Percentiles rank a stretch among this genome's conserved stretches.
phyloP scores from a whole-genome alignment of 2,888 invertebrate species.

The Trissonchulus sp. region DNA sequence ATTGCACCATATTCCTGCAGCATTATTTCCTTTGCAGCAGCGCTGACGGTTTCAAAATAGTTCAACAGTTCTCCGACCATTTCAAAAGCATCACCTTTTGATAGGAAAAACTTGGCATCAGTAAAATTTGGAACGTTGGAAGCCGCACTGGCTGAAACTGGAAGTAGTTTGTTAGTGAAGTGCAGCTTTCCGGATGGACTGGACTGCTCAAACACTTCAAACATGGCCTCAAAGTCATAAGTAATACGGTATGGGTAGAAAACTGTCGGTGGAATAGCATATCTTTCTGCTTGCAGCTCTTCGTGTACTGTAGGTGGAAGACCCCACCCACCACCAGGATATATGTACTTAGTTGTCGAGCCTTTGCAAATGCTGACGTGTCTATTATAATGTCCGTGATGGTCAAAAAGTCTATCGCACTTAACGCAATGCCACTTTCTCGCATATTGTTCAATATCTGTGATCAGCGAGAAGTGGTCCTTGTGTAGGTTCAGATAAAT shows the following conservation, averaged over 20 bases:
- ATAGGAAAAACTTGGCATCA: neutral
- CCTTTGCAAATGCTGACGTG: neutral
- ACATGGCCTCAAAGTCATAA: constrained; percentile 11
- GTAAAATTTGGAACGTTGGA: neutral
- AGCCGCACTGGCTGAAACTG: neutral
- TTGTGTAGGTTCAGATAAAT: neutral
- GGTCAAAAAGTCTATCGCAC: neutral
- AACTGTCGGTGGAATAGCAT: neutral
- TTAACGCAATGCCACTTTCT: neutral
- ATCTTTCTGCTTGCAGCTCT: neutral
- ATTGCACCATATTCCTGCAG: too few species aligned
- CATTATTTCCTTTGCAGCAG: too few species aligned
- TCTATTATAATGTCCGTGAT: neutral
- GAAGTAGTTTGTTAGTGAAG: neutral
- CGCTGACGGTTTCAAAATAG: too few species aligned
- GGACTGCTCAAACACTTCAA: neutral
- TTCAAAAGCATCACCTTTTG: too few species aligned
- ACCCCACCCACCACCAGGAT: constrained; percentile 8
- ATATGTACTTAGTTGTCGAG: neutral
- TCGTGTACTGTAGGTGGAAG: neutral
- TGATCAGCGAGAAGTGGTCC: constrained; percentile 2
- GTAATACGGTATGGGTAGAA: constrained; percentile 1
- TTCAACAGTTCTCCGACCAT: too few species aligned
- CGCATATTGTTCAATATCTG: constrained; percentile 1
- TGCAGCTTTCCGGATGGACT: neutral